These are phyloP conservation scores for Heliocidaris tuberculata DNA, from an alignment of 35 echinoderm and acorn worm genomes.

Conservation along the genomic window DNA sequence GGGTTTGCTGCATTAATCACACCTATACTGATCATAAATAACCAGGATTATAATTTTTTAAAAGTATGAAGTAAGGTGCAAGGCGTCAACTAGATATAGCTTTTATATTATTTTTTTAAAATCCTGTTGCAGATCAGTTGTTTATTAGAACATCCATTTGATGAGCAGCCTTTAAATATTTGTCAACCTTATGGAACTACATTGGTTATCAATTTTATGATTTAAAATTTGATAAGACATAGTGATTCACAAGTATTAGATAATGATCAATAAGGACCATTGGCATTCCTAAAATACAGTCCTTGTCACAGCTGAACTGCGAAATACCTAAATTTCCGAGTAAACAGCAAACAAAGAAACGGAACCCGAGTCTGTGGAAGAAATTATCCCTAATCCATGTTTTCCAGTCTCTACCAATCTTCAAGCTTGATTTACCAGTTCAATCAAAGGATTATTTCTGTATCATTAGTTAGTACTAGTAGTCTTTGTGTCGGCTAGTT, in stretches of 20 bases:
- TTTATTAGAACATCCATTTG: background rate
- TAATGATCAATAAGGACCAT: background rate
- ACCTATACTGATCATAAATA: background rate
- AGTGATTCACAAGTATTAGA: background rate
- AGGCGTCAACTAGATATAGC: background rate
- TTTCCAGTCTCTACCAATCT: background rate
- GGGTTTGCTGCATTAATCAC: background rate
- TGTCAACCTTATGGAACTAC: background rate
- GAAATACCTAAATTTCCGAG: background rate
- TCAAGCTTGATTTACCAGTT: background rate
- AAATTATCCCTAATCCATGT: background rate
- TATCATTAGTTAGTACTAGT: conserved; percentile 12
- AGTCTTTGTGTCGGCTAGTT: background rate
- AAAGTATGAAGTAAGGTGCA: background rate
- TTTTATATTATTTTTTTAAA: background rate
- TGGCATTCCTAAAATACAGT: background rate
- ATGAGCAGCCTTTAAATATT: background rate
- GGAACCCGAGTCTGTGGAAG: background rate
- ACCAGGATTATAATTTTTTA: background rate
- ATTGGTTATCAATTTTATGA: background rate
- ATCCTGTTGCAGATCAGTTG: background rate
- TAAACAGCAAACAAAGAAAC: background rate
- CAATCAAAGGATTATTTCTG: background rate
- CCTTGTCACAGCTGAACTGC: background rate
- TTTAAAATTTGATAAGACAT: background rate